Evolutionary conservation across 2,797 vertebrate genomes (phyloP).

Genomic region (Oryzias sinensis): DNA sequence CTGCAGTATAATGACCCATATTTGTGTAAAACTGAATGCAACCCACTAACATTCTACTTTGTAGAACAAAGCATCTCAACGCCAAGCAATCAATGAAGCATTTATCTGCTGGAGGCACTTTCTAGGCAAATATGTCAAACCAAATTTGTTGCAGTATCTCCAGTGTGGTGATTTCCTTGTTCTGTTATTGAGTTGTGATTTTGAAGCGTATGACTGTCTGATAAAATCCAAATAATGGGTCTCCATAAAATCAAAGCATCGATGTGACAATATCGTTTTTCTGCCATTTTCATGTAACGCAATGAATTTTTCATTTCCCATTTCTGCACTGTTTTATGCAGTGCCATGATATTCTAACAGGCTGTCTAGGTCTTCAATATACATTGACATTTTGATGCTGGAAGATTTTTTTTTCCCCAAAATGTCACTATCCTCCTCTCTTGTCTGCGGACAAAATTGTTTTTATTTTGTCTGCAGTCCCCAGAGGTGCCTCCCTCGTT

Average conservation of each 20-base stretch:
- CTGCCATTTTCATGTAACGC: neutral
- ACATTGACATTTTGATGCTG: constrained; percentile 29
- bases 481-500: constrained; percentile 40
- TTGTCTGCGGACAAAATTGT: constrained; percentile 29
- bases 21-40: neutral
- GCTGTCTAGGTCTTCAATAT: constrained; percentile 13
- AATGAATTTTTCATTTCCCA: constrained; percentile 1
- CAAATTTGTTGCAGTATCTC: neutral
- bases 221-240: neutral
- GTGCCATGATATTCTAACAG: constrained; percentile 26
- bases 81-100: neutral
- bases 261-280: neutral
- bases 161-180: neutral
- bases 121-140: neutral
- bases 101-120: neutral
- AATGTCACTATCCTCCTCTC: constrained; percentile 9
- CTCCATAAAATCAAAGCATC: constrained; percentile 1
- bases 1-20: neutral
- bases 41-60: neutral
- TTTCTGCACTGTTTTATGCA: constrained; percentile 7
- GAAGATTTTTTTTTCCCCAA: constrained; percentile 14
- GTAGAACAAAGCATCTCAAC: neutral
- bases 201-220: neutral
- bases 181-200: neutral
- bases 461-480: constrained; percentile 28